Conservation (phyloP, 1,140 invertebrate species). For the Heliothis virescens region DNA sequence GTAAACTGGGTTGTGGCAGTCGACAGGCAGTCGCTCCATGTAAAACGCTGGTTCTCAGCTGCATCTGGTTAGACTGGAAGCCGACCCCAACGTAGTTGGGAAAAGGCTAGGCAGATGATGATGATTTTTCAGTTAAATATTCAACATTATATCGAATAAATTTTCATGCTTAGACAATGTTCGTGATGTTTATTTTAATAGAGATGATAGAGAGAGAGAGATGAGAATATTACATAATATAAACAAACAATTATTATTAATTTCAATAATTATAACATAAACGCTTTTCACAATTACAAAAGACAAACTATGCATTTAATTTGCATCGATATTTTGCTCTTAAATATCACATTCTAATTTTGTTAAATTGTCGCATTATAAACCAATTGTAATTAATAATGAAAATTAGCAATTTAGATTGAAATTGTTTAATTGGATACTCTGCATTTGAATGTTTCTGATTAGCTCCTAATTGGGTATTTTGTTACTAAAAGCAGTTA, state of each 20-base stretch:
- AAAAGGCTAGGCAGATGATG: too few species aligned
- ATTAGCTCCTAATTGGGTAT: background rate
- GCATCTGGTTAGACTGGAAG: too few species aligned
- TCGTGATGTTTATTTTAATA: too few species aligned
- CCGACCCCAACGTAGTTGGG: too few species aligned
- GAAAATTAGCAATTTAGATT: slow-evolving; percentile 10
- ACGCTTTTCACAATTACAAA: background rate
- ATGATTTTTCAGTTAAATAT: too few species aligned
- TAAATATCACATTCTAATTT: slow-evolving; percentile 12
- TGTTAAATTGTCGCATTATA: slow-evolving; percentile 7
- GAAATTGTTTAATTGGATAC: background rate
- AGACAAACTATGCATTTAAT: background rate
- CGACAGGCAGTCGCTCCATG: too few species aligned
- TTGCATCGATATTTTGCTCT: background rate
- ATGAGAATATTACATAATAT: background rate
- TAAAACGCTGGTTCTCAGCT: too few species aligned
- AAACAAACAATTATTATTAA: background rate
- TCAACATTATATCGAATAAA: too few species aligned
- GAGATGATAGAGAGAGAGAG: too few species aligned
- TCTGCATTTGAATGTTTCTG: background rate
- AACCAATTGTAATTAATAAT: slow-evolving; percentile 23
- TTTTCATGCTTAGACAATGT: too few species aligned
- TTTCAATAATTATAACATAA: background rate
- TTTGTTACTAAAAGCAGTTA: background rate
- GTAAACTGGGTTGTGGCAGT: too few species aligned